Conservation (phyloP, 2,888 invertebrate species). For the Tenthredo mesomela region DNA sequence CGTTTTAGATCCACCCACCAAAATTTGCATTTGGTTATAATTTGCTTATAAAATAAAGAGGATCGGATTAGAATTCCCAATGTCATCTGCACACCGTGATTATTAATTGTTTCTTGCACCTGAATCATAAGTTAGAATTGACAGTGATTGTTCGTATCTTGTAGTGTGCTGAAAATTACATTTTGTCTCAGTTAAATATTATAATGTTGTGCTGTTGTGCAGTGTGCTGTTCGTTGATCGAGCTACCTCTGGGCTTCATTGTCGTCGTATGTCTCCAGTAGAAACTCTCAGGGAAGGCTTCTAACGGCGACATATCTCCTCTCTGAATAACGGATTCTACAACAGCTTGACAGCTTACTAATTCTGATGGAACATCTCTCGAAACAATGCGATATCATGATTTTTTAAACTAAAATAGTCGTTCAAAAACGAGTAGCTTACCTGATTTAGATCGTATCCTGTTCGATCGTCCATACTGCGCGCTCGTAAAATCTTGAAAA, state of each 20-base stretch:
- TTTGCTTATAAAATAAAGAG: constrained; percentile 26
- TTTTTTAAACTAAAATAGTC: neutral
- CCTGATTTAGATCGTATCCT: constrained; percentile 26
- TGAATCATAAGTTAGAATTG: neutral
- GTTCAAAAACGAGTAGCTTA: neutral
- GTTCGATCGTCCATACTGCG: constrained; percentile 6
- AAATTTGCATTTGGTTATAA: constrained; percentile 21
- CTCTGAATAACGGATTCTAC: constrained; percentile 64
- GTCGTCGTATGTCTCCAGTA: constrained; percentile 62
- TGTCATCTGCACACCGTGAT: constrained; percentile 35
- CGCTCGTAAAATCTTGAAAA: constrained; percentile 19
- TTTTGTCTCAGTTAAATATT: neutral
- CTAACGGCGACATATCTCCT: constrained; percentile 68
- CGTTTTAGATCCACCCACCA: neutral
- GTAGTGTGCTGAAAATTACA: constrained; percentile 32
- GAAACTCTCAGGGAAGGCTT: constrained; percentile 64
- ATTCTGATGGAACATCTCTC: neutral
- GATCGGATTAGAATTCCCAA: constrained; percentile 28
- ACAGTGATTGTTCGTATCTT: neutral
- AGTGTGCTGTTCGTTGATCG: constrained; percentile 26
- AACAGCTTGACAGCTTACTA: constrained; percentile 55
- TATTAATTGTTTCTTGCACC: constrained; percentile 29
- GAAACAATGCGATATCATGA: neutral
- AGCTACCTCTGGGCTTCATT: constrained; percentile 67
- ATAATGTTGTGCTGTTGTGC: constrained; percentile 20